Base-by-base conservation (phyloP, 2,888 invertebrate genomes). In the Calameuta pallipes region DNA sequence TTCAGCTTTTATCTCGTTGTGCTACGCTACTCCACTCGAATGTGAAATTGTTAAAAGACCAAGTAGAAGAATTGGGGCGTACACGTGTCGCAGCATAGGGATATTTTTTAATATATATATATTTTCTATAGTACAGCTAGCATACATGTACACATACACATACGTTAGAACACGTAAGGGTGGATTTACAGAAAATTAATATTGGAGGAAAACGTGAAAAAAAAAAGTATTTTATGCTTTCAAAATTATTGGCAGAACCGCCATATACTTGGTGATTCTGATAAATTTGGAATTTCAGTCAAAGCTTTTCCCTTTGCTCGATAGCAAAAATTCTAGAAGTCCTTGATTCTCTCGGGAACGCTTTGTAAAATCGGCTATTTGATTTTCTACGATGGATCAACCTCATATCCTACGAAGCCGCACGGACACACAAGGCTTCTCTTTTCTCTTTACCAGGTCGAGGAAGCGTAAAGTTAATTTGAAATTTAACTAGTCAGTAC, bases 401-500 rank as follows among this genome's bases (percentile, higher is more conserved):
- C 56, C 56, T 23, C 56, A 2, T 56, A 56, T 56, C 56, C 56
- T 56, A 23, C 56, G 56, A 56, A 56, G 56, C 56, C 56, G 15
- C 56, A 56, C 56, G 56, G 56, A 23, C 9, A 56, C 23, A 56
- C 56, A 23, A 41, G 56, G 56, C 56, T 56, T 56, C 56, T 56
- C 71, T 13, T 71, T 31, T 71, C 15, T 71, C 31, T 71, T 71
- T 71, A 34, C 31, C 71, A 34, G 12, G 56, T 56, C 23, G 56
- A 35, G 76, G 41, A 69, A 37, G 75, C 36, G 36, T 76, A 69
- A 82, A 82, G 80, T 79, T 79, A 75, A 74, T 79, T 77, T 75
- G 80, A 85, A 85, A 86, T 85, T 85, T 85, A 83, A 87, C 82
- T 82, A 85, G 83, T 81, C 78, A 76, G 78, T 81, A 79, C 82